These are phyloP conservation scores for Bacillus rossius DNA, from an alignment of 1,140 invertebrate genomes.

Conservation along the genomic window DNA sequence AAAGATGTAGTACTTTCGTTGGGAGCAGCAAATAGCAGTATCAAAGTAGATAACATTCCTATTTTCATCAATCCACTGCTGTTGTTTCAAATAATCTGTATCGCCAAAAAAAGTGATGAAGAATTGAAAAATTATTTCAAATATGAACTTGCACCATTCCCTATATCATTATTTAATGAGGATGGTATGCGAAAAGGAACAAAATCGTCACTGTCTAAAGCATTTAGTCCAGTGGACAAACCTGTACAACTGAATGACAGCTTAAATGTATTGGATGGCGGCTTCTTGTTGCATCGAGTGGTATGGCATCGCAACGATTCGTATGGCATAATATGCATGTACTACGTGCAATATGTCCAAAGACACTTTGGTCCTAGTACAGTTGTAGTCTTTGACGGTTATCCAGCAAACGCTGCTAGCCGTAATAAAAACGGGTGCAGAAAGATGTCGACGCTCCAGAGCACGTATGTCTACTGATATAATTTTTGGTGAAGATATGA, in stretches of 20 bases:
- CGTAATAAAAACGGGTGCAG: constrained; percentile 3
- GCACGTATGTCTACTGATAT: constrained; percentile 1
- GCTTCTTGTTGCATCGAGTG: not conserved
- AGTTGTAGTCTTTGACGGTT: constrained; percentile 3
- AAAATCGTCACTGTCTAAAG: constrained; percentile 36
- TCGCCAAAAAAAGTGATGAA: constrained; percentile 33
- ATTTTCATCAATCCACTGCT: constrained; percentile 36
- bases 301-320: not conserved
- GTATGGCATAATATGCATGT: not conserved
- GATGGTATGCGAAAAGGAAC: constrained; percentile 39
- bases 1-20: constrained; percentile 34
- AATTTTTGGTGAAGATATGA: constrained; percentile 11
- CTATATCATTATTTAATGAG: constrained; percentile 38
- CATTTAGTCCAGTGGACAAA: constrained; percentile 22
- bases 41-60: constrained; percentile 34
- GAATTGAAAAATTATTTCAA: constrained; percentile 35
- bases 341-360: not conserved
- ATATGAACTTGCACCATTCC: constrained; percentile 39
- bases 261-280: constrained; percentile 2
- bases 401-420: constrained; percentile 2
- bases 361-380: not conserved
- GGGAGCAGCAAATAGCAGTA: constrained; percentile 27
- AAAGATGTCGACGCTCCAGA: not conserved
- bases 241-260: not conserved
- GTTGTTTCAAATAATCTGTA: constrained; percentile 38